Percentiles rank a stretch among this genome's conserved stretches.
Evolutionary conservation across 2,113 vertebrate genomes (phyloP).

Genomic region (Andinoacara biseriatus): DNA sequence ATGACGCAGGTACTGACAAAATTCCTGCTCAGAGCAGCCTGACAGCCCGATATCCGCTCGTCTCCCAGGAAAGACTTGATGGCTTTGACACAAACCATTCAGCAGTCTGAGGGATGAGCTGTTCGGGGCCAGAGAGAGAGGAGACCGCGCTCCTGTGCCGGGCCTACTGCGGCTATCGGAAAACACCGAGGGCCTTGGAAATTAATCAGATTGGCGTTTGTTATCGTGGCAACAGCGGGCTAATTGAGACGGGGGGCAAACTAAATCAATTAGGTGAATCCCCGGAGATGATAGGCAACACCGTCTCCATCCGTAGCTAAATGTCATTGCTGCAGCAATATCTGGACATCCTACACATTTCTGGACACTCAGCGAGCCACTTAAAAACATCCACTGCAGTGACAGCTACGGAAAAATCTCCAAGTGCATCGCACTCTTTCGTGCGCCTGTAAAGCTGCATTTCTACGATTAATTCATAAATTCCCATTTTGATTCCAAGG

Average conservation of each 20-base stretch:
- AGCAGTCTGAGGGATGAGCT: neutral
- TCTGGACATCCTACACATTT: constrained; percentile 40
- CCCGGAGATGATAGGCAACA: neutral
- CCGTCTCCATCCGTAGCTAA: constrained; percentile 22
- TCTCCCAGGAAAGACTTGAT: neutral
- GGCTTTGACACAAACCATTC: constrained; percentile 15
- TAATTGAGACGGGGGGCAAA: constrained; percentile 36
- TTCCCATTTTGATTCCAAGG: neutral
- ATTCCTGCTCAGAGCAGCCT: neutral
- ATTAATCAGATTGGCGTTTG: constrained; percentile 19
- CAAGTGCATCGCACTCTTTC: neutral
- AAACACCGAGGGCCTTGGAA: constrained; percentile 22
- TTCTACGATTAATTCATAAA: neutral
- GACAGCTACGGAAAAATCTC: neutral
- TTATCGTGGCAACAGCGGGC: constrained; percentile 40
- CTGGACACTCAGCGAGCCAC: constrained; percentile 13
- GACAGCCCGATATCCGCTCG: neutral
- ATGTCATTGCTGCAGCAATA: constrained; percentile 64
- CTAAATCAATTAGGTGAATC: constrained; percentile 41
- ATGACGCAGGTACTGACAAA: constrained; percentile 29
- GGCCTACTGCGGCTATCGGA: constrained; percentile 63
- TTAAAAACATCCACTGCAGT: constrained; percentile 50
- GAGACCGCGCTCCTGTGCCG: constrained; percentile 23
- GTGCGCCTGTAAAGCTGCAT: neutral
- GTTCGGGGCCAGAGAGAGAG: neutral